These are phyloP conservation scores for Drosophila bocki DNA, from an alignment of 1,140 invertebrate genomes.

Conservation along the genomic window DNA sequence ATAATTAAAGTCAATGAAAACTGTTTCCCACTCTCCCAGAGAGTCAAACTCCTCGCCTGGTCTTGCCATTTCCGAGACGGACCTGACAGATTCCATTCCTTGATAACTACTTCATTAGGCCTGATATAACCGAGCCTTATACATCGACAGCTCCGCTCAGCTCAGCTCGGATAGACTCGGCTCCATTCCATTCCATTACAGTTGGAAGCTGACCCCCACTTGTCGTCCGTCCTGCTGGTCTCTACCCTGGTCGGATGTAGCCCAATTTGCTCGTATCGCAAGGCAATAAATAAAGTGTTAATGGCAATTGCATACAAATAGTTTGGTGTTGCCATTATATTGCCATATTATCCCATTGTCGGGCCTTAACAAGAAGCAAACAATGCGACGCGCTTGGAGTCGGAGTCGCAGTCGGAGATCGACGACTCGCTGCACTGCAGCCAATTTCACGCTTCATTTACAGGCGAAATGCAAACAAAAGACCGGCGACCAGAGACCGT, in stretches of 20 bases:
- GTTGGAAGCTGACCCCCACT: conserved; percentile 16
- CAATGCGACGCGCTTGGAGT: conserved; percentile 68
- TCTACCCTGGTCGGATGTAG: conserved; percentile 3
- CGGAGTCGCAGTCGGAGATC: conserved; percentile 24
- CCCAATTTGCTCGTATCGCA: conserved; percentile 34
- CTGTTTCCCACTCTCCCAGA: conserved; percentile 14
- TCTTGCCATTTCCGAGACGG: conserved; percentile 39
- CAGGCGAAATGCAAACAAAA: conserved; percentile 80
- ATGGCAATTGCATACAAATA: conserved; percentile 83
- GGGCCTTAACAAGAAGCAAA: conserved; percentile 78
- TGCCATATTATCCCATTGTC: conserved; percentile 72
- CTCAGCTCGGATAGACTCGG: not conserved
- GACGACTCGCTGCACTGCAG: conserved; percentile 72
- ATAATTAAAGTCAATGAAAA: conserved; percentile 43
- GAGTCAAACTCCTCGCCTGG: conserved; percentile 5
- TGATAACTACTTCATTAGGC: conserved; percentile 72
- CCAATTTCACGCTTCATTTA: conserved; percentile 85
- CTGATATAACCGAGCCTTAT: conserved; percentile 46
- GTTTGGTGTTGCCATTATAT: conserved; percentile 82
- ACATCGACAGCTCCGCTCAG: conserved; percentile 11
- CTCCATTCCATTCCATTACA: conserved; percentile 25
- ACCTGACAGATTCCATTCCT: conserved; percentile 58
- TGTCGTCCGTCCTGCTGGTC: not conserved
- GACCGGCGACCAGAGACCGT: conserved; percentile 51
- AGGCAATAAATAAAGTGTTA: conserved; percentile 84